Conservation (phyloP, 2,888 invertebrate genomes). For the Pseudolycoriella hygida region DNA sequence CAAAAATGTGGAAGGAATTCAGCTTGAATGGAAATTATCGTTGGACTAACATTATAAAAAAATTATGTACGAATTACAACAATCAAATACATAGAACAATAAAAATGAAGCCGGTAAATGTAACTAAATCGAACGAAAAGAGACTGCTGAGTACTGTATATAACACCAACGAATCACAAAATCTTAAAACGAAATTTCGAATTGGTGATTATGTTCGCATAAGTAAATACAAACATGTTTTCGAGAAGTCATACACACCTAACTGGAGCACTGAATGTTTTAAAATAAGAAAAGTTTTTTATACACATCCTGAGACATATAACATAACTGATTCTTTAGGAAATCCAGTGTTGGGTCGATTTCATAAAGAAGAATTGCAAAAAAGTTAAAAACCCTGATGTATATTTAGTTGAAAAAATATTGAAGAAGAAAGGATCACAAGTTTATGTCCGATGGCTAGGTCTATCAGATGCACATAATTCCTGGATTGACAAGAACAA, state of each 20-base stretch:
- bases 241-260: constrained; percentile 17
- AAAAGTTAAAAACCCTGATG: constrained; percentile 16
- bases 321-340: constrained; percentile 14
- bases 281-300: constrained; percentile 14
- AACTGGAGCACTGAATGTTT: constrained; percentile 20
- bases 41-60: constrained; percentile 15
- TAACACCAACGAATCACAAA: neutral
- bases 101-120: constrained; percentile 13
- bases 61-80: constrained; percentile 14
- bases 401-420: constrained; percentile 20
- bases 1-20: constrained; percentile 15
- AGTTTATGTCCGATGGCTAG: constrained; percentile 12
- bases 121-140: constrained; percentile 10
- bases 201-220: constrained; percentile 14
- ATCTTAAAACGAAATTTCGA: constrained; percentile 12
- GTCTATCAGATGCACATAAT: constrained; percentile 14
- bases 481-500: constrained; percentile 15
- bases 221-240: constrained; percentile 13
- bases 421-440: constrained; percentile 12
- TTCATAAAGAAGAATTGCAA: constrained; percentile 19
- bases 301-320: constrained; percentile 15
- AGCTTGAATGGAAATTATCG: constrained; percentile 16
- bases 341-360: constrained; percentile 17
- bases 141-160: too few species aligned
- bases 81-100: constrained; percentile 14